Conservation (phyloP, 2,113 vertebrate genomes). For the Pteruthius melanotis region DNA sequence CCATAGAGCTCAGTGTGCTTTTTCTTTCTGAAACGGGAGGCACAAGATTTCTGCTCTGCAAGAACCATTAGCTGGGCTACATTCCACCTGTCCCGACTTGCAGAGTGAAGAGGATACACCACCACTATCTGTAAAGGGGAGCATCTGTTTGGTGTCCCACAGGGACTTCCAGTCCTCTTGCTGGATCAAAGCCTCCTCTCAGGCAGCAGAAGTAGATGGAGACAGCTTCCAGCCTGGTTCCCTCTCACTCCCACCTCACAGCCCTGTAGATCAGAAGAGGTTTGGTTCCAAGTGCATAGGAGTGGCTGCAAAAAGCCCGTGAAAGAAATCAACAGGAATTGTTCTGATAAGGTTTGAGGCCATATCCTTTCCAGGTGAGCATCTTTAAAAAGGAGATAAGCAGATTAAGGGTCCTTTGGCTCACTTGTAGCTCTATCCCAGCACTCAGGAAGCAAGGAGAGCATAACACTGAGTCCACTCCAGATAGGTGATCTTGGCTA, state of each 20-base stretch:
- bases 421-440: not conserved
- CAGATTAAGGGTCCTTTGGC: not conserved
- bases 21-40: not conserved
- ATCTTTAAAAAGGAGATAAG: not conserved
- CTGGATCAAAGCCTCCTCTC: not conserved
- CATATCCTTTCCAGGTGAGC: not conserved
- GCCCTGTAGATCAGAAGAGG: not conserved
- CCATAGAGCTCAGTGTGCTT: not conserved
- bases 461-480: not conserved
- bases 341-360: constrained; percentile 8
- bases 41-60: not conserved
- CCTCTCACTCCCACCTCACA: constrained; percentile 52
- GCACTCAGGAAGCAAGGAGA: not conserved
- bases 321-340: constrained; percentile 6
- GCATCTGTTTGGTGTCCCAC: constrained; percentile 11
- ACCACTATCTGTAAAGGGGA: not conserved
- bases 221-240: constrained; percentile 23
- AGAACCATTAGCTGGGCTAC: not conserved
- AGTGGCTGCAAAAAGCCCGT: constrained; percentile 18
- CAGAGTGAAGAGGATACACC: not conserved
- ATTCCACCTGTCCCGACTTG: not conserved
- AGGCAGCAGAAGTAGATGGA: constrained; percentile 54
- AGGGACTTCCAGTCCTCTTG: not conserved
- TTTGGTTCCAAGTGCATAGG: constrained; percentile 21
- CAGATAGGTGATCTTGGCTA: not conserved